Base-by-base conservation (phyloP, 64 coral and sea anemone species). In the Astreopora myriophthalma region DNA sequence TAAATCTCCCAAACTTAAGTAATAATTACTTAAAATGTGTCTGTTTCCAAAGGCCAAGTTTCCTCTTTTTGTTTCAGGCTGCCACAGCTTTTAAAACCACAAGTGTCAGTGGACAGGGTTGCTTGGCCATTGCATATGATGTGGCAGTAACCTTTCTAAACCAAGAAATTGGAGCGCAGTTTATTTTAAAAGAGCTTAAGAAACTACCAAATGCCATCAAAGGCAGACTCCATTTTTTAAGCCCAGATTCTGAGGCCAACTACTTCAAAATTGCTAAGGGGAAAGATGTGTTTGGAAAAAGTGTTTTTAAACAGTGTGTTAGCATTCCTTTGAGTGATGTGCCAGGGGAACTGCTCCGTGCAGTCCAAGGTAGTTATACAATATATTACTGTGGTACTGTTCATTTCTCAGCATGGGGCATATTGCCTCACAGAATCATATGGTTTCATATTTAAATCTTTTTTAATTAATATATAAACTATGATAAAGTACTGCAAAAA, bases 101-200 rank as follows among this genome's bases (percentile, higher is more conserved):
- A 1, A n/a, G 23, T 23, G 2, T 2, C 63, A 1, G 19, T 30
- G n/a, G 63, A 20, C 1, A 23, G n/a, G 2, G 7, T 66, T 66
- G 62, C 20, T n/a, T 66, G 62, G 62, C 62, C 62, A 66, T 66
- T 66, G 62, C 62, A 13, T 25, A 66, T 66, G 62, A 66, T 66
- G 62, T 66, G 62, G 62, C 62, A 66, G 62, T 66, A n/a, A n/a
- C 62, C 62, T 66, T 66, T n/a, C n/a, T 66, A n/a, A 66, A 66
- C 0, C 10, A n/a, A n/a, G 6, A 66, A n/a, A 66, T 66, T 7
- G 63, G 23, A 66, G 63, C 17, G 7, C 63, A 66, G 7, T 66
- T 24, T 66, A 20, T 66, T n/a, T 23, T 66, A 66, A 20, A 66
- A 8, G 63, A 66, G 63, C n/a, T 66, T 1, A 66, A 23, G 20